A percentile compares a stretch with the other conserved stretches of the same genome.
Evolutionary conservation across 2,888 invertebrate genomes (phyloP).

Genomic region (Hedychridium roseum): DNA sequence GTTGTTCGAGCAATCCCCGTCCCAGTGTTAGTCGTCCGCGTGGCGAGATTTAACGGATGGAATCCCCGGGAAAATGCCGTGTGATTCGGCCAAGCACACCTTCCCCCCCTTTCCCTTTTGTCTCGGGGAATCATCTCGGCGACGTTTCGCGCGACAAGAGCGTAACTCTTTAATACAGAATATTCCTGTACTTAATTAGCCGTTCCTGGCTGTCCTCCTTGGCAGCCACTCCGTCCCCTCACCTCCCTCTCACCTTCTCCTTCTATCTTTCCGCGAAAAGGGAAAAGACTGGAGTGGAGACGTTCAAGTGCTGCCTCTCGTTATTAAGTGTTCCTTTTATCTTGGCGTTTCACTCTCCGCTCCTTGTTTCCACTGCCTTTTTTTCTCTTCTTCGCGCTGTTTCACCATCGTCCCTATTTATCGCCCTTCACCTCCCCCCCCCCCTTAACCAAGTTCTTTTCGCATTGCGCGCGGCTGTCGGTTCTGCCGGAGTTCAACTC

Average conservation of each 20-base stretch:
- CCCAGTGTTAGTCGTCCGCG: too few species aligned
- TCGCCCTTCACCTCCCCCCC: constrained; percentile 2
- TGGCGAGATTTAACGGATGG: too few species aligned
- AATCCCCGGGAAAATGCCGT: too few species aligned
- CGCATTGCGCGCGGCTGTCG: constrained; percentile 11
- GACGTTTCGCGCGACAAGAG: background rate
- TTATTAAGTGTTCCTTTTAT: constrained; percentile 41
- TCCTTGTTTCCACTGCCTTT: constrained; percentile 6
- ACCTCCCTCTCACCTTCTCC: too few species aligned
- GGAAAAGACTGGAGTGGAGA: constrained; percentile 26
- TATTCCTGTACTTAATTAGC: constrained; percentile 40
- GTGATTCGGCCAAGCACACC: too few species aligned
- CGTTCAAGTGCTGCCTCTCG: constrained; percentile 40
- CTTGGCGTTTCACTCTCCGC: constrained; percentile 20
- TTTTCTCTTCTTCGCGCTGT: constrained; percentile 6
- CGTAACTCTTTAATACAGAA: constrained; percentile 34
- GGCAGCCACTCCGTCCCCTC: constrained; percentile 3
- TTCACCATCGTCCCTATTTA: constrained; percentile 9
- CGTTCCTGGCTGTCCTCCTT: constrained; percentile 11
- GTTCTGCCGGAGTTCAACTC: constrained; percentile 22
- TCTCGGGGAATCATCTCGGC: too few species aligned
- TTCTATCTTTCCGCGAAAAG: too few species aligned
- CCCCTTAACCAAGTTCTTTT: background rate
- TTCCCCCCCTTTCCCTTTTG: too few species aligned
- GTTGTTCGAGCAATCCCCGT: too few species aligned